Evolutionary conservation across 2,797 vertebrate genomes (phyloP).

Genomic region (Sandelia bainsii): DNA sequence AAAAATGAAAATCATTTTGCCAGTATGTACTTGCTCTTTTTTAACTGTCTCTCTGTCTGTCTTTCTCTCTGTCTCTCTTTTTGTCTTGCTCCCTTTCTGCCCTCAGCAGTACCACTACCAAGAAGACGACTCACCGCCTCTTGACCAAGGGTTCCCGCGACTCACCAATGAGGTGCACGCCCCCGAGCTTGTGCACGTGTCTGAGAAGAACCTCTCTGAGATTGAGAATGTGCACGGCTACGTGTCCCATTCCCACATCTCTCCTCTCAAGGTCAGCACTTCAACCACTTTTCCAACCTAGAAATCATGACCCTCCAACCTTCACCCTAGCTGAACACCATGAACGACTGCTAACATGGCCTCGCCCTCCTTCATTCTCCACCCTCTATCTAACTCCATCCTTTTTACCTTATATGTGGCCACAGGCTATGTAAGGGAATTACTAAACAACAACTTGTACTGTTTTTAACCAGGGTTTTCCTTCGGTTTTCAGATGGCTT

Average conservation of each 20-base stretch:
- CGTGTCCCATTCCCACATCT: slow-evolving; percentile 96
- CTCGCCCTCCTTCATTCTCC: not conserved
- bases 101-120: slow-evolving; percentile 93
- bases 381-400: too few species aligned
- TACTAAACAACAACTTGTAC: not conserved
- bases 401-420: not conserved
- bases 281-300: not conserved
- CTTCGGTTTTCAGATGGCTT: too few species aligned
- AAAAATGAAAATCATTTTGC: not conserved
- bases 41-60: not conserved
- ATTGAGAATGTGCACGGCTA: slow-evolving; percentile 98
- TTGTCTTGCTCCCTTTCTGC: not conserved
- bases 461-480: not conserved
- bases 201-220: slow-evolving; percentile 96
- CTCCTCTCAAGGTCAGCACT: slow-evolving; percentile 93
- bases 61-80: not conserved
- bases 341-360: slow-evolving; percentile 36
- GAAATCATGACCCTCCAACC: not conserved
- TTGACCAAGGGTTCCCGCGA: slow-evolving; percentile 92
- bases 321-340: slow-evolving; percentile 16
- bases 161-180: slow-evolving; percentile 92
- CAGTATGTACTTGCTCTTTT: not conserved
- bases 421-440: not conserved
- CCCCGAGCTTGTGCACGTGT: slow-evolving; percentile 95
- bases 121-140: slow-evolving; percentile 91